These are phyloP conservation scores for Threskiornis aethiopicus DNA, from an alignment of 2,797 vertebrate species.

Conservation along the genomic window DNA sequence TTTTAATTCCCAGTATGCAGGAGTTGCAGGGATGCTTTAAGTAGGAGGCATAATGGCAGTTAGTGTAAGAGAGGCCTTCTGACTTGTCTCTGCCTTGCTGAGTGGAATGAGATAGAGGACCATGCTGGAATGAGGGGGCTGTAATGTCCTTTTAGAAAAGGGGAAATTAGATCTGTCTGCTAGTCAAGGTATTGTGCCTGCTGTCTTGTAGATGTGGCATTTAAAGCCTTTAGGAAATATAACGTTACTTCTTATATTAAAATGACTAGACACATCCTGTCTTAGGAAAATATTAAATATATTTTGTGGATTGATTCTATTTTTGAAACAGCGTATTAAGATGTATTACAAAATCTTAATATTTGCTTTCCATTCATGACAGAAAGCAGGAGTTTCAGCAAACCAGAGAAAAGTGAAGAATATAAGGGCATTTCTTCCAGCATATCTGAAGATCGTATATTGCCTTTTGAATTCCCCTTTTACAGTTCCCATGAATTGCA, in stretches of 20 bases:
- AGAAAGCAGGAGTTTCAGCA: constrained; percentile 11
- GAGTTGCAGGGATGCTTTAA: neutral
- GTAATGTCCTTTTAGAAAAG: neutral
- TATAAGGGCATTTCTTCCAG: neutral
- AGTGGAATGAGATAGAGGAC: neutral
- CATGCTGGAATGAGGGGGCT: neutral
- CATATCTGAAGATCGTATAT: constrained; percentile 6
- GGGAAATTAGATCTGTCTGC: neutral
- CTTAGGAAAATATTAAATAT: neutral
- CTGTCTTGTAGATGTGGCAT: neutral
- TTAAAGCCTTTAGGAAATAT: neutral
- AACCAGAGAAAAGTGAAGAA: neutral
- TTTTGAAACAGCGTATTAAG: neutral
- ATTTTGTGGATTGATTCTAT: neutral
- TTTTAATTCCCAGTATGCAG: neutral
- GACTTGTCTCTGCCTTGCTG: neutral
- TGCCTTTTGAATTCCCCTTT: constrained; percentile 69
- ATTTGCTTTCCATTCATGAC: neutral
- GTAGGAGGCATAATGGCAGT: neutral
- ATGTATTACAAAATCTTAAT: neutral
- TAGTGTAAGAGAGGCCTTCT: neutral
- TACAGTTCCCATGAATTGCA: neutral
- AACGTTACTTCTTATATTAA: neutral
- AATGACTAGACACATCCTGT: neutral
- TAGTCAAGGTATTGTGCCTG: neutral